These are phyloP conservation scores for Columbina picui DNA, from an alignment of 2,113 vertebrate genomes.

Conservation along the genomic window DNA sequence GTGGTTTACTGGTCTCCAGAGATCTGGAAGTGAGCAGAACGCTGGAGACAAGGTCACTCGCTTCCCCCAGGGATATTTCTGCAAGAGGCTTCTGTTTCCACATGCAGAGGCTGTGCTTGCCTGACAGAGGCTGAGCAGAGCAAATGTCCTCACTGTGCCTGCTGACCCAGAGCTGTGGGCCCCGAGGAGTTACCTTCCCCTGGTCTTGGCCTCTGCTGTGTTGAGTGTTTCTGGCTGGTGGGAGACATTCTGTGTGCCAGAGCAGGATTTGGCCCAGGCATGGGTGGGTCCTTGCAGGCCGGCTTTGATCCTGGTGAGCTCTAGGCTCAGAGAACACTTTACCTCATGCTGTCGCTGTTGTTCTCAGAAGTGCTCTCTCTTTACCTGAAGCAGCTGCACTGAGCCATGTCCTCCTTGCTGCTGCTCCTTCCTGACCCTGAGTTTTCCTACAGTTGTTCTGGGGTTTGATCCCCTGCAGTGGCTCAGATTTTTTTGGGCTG, in stretches of 20 bases:
- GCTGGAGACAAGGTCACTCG: not conserved
- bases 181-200: not conserved
- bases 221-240: not conserved
- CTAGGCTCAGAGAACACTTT: not conserved
- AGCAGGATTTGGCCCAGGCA: not conserved
- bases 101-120: not conserved
- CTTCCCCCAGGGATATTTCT: not conserved
- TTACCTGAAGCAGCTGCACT: not conserved
- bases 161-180: not conserved
- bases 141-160: rapidly evolving
- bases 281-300: not conserved
- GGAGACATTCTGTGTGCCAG: not conserved
- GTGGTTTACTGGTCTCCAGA: not conserved
- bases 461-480: not conserved
- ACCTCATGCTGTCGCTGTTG: not conserved
- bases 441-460: not conserved
- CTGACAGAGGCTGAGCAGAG: not conserved
- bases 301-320: not conserved
- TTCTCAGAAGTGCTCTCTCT: not conserved
- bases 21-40: not conserved
- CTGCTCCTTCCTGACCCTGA: not conserved
- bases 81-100: not conserved
- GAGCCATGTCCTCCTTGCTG: not conserved
- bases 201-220: not conserved
- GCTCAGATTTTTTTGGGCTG: not conserved